These are phyloP conservation scores for Cosmia trapezina DNA, from an alignment of 2,888 invertebrate genomes.

Conservation along the genomic window DNA sequence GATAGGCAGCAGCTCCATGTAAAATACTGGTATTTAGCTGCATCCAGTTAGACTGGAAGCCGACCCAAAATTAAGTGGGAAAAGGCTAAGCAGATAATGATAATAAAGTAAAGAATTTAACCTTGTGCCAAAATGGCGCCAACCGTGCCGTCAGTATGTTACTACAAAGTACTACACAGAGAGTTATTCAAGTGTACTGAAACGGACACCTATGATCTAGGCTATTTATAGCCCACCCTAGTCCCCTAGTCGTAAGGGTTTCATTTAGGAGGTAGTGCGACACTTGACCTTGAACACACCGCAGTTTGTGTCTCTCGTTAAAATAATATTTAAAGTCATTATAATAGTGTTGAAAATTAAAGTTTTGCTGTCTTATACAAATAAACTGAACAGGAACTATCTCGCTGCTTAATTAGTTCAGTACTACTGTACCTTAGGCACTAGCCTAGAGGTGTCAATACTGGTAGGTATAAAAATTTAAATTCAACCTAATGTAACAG, in stretches of 20 bases:
- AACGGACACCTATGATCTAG: slow-evolving; percentile 56
- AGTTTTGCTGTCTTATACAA: neutral
- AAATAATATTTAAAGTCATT: neutral
- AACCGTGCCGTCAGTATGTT: slow-evolving; percentile 4
- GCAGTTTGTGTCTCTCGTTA: neutral
- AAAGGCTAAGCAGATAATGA: neutral
- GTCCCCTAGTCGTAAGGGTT: slow-evolving; percentile 46
- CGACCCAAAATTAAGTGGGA: neutral
- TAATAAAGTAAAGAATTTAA: neutral
- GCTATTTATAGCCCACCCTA: slow-evolving; percentile 51
- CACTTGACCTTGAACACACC: slow-evolving; percentile 30
- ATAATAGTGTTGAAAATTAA: neutral
- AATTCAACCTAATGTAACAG: neutral
- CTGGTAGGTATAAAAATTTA: neutral
- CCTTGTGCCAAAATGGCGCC: slow-evolving; percentile 8
- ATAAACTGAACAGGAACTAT: neutral
- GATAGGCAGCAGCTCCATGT: neutral
- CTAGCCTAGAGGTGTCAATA: neutral
- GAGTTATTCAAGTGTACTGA: slow-evolving; percentile 52
- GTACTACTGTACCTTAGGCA: neutral
- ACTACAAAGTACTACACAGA: slow-evolving; percentile 43
- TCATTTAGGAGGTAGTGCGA: slow-evolving; percentile 31
- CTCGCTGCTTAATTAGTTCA: neutral
- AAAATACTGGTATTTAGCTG: neutral
- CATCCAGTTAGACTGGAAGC: neutral